Evolutionary conservation across 1,140 invertebrate species (phyloP).

Genomic region (Bombyx mori): DNA sequence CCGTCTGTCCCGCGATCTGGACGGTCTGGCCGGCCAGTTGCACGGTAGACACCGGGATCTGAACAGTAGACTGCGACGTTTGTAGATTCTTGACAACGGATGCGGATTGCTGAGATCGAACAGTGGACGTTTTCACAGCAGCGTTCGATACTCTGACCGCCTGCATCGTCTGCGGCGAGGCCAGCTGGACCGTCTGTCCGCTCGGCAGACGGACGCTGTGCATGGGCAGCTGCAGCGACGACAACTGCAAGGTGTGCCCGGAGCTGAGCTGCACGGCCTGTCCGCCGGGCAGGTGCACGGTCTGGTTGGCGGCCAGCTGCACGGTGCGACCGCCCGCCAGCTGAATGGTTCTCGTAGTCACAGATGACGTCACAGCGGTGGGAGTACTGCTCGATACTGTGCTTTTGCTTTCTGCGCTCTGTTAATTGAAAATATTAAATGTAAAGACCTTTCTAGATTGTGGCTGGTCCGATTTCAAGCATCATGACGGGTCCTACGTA

Average conservation of each 20-base stretch:
- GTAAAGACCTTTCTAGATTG: not conserved
- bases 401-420: conserved; percentile 34
- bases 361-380: conserved; percentile 28
- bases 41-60: conserved; percentile 50
- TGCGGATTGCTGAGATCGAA: conserved; percentile 22
- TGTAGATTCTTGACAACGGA: conserved; percentile 27
- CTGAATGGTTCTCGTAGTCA: conserved; percentile 44
- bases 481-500: no score
- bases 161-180: conserved; percentile 35
- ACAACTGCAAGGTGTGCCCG: conserved; percentile 44
- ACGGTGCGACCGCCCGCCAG: conserved; percentile 42
- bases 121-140: conserved; percentile 26
- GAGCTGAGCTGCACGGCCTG: conserved; percentile 43
- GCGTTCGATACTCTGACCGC: conserved; percentile 29
- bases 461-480: no score
- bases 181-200: conserved; percentile 53
- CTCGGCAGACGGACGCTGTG: conserved; percentile 50
- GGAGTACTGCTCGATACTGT: conserved; percentile 39
- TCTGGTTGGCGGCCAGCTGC: conserved; percentile 39
- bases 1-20: conserved; percentile 50
- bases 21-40: conserved; percentile 53
- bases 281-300: conserved; percentile 40
- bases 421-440: conserved; percentile 6
- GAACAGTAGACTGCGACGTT: conserved; percentile 24
- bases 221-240: conserved; percentile 39